These are phyloP conservation scores for Panagrolaimus sp. DNA, from an alignment of 1,140 invertebrate species.

Conservation along the genomic window DNA sequence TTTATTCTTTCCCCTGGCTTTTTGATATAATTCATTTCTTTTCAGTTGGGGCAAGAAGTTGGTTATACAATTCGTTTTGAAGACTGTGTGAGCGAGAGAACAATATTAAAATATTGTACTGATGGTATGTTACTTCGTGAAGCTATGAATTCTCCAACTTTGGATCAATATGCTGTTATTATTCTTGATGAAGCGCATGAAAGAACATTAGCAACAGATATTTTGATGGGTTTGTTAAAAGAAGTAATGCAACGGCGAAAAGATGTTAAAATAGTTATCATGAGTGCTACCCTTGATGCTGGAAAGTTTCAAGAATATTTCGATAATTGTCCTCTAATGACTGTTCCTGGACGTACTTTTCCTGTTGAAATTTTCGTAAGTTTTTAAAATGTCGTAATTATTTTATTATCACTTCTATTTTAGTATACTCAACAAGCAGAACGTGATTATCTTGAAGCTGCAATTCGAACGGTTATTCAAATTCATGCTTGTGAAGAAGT, in stretches of 20 bases:
- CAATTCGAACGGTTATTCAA: conserved; percentile 94
- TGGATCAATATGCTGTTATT: conserved; percentile 87
- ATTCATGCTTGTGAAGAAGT: conserved; percentile 98
- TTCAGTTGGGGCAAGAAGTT: conserved; percentile 83
- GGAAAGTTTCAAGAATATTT: conserved; percentile 75
- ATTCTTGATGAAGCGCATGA: conserved; percentile 98
- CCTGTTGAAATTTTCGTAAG: conserved; percentile 86
- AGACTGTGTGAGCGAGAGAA: conserved; percentile 91
- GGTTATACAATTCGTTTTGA: conserved; percentile 99
- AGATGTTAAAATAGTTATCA: conserved; percentile 95
- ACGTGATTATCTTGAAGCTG: conserved; percentile 93
- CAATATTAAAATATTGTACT: conserved; percentile 90
- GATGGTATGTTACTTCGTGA: conserved; percentile 99
- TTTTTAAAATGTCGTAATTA: conserved; percentile 28
- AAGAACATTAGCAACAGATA: conserved; percentile 93
- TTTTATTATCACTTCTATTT: conserved; percentile 25
- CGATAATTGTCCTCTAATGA: conserved; percentile 94
- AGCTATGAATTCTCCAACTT: conserved; percentile 96
- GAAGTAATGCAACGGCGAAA: conserved; percentile 86
- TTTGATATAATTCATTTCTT: conserved; percentile 11
- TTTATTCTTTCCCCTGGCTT: background rate
- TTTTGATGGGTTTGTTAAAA: conserved; percentile 80
- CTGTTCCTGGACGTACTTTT: conserved; percentile 90
- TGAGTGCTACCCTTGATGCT: conserved; percentile 99
- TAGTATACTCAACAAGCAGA: conserved; percentile 94